Evolutionary conservation across 2,113 vertebrate species (phyloP), one percentile per base, ranked within the genome.

Genomic region (Ceuthmochares aereus): DNA sequence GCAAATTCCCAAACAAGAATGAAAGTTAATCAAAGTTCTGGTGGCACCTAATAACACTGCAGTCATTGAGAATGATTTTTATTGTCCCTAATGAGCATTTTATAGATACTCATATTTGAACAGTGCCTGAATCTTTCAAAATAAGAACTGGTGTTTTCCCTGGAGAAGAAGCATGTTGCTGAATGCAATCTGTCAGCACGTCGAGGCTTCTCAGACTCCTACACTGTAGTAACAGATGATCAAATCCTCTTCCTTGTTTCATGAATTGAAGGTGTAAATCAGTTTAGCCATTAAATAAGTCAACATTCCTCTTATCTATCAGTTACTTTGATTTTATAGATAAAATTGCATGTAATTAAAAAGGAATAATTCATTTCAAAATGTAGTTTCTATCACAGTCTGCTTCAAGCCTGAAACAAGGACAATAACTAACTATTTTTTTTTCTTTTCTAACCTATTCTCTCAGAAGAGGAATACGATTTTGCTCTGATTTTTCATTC

Each of bases 351-450:
- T 52, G 68, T 96, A 96, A 97, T 96, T 97, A 96, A 96, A 96
- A 96, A 95, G 73, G 96, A 97, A 95, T 96, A 96, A 97, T 96
- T 97, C 93, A 96, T 96, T 95, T 92, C 86, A 96, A 74, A 84
- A 89, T 87, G 90, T 94, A 92, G 79, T 94, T 93, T 90, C 90
- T 87, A 93, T 96, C 88, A 70, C 59, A 93, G 86, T 27, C 60
- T 90, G 92, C 95, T 94, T 94, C 93, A 93, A 96, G 80, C 49
- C 25, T 93, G 95, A 96, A 97, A 96, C 73, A 84, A 96, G 95
- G 92, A 86, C 93, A 97, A 94, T 79, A 49, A 78, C 45, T 84
- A 89, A 84, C 80, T 82, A 62, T 72, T 93, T 78, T 84, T 94
- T 75, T 89, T 93, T 34, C 86, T 94, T 90, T 96, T 92, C 92